Base-by-base conservation (phyloP, 2,888 invertebrate genomes). In the Lithophane ornitopus region DNA sequence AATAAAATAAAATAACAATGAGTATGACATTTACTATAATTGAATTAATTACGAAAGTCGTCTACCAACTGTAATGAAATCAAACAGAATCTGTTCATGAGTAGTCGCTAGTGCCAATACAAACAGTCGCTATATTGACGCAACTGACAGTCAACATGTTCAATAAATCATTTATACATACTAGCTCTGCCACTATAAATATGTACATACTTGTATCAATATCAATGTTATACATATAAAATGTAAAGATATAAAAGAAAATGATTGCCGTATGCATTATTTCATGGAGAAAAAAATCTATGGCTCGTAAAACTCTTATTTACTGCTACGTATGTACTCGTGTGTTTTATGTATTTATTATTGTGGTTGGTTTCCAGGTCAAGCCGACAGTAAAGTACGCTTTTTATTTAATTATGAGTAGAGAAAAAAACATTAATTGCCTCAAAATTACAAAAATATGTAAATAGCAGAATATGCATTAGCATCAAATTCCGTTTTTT, bases 41-140 rank as follows among this genome's bases (percentile, higher is more conserved):
- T 76, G n/a, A 68, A 79, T 81, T 74, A 80, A 78, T 78, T 62
- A 78, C 58, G 62, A 74, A 59, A 76, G 22, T 70, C 58, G 66
- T 76, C 74, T 77, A 71, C 66, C 70, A 63, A 59, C 73, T 76
- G 54, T 76, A 80, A 84, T 85, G 78, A 82, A 84, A 78, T 86
- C 85, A 83, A 88, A 86, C 89, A 83, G 86, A 82, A 84, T 85
- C 68, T 80, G 81, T 65, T 76, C 76, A 77, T 76, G 81, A 73
- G 77, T 63, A 82, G 87, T 86, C 71, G 76, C 76, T 77, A 83
- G 74, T 85, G 85, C 87, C 85, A 81, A 87, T 82, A 85, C 86
- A 84, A 87, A 90, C 87, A 89, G 78, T 87, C 82, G 83, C 85
- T 86, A 88, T 88, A 90, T 89, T 89, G 89, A 90, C 88, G 89